A percentile compares a stretch with the other conserved stretches of the same genome.
Evolutionary conservation across 1,140 invertebrate species (phyloP).

Genomic region (Popillia japonica): DNA sequence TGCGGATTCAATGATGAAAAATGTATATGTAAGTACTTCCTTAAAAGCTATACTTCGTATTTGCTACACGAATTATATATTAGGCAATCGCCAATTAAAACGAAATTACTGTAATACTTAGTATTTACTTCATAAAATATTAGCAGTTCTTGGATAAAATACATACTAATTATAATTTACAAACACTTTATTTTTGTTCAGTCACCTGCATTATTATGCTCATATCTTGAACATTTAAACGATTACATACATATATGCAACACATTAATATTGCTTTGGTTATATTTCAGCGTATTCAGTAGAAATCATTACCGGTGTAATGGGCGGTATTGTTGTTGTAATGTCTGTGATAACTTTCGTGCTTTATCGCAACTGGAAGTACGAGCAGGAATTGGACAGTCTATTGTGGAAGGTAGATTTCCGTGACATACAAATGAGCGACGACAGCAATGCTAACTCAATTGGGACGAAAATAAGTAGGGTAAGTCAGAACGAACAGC

Average conservation of each 20-base stretch:
- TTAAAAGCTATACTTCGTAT: no score
- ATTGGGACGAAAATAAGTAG: constrained; percentile 64
- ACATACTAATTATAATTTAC: no score
- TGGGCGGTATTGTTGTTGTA: constrained; percentile 76
- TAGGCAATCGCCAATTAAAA: no score
- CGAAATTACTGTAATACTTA: no score
- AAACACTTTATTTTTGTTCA: no score
- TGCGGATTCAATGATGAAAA: constrained; percentile 94
- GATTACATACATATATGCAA: no score
- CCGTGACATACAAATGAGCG: constrained; percentile 81
- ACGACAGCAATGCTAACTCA: constrained; percentile 56
- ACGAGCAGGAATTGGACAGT: constrained; percentile 94
- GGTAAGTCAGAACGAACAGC: neutral
- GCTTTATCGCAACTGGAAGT: constrained; percentile 89
- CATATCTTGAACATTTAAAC: no score
- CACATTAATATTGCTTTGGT: neutral
- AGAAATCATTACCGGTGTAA: constrained; percentile 82
- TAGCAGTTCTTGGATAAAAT: no score
- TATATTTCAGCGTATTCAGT: constrained; percentile 74
- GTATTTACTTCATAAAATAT: no score
- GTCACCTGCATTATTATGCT: no score
- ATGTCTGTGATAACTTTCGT: constrained; percentile 74
- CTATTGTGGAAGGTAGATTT: constrained; percentile 96
- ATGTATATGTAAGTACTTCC: constrained; percentile 81
- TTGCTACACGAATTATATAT: no score